These are phyloP conservation scores for Heteropelma amictum DNA, from an alignment of 2,888 invertebrate species.

Conservation along the genomic window DNA sequence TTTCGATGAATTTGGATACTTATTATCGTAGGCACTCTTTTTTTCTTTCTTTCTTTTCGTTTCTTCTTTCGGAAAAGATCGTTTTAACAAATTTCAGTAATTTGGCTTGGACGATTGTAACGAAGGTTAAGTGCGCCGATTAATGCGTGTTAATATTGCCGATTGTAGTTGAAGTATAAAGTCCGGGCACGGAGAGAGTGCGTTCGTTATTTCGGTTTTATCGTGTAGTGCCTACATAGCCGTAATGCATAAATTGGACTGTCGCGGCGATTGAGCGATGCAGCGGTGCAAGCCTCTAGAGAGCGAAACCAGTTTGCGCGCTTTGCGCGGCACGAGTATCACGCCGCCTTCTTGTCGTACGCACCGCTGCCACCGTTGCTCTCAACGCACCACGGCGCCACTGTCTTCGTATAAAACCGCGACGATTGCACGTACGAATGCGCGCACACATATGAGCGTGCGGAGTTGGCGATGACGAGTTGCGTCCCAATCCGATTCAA, in stretches of 20 bases:
- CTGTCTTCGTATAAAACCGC: not conserved
- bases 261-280: constrained; percentile 75
- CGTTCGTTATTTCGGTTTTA: constrained; percentile 54
- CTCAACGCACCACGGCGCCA: not conserved
- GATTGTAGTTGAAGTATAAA: too few species aligned
- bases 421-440: not conserved
- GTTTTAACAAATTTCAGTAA: too few species aligned
- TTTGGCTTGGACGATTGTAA: too few species aligned
- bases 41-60: too few species aligned
- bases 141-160: not conserved
- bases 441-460: constrained; percentile 4
- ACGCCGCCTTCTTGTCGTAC: constrained; percentile 6
- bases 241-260: constrained; percentile 78
- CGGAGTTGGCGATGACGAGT: constrained; percentile 30
- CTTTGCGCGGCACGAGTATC: constrained; percentile 66
- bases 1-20: too few species aligned
- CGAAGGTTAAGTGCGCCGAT: not conserved
- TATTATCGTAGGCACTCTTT: too few species aligned
- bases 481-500: constrained; percentile 75
- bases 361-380: not conserved
- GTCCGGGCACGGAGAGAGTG: constrained; percentile 58
- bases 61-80: too few species aligned
- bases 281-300: constrained; percentile 76
- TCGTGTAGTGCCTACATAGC: constrained; percentile 78
- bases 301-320: constrained; percentile 77